These are phyloP conservation scores for Ciconia nigra DNA, from an alignment of 2,797 vertebrate genomes.

Conservation along the genomic window DNA sequence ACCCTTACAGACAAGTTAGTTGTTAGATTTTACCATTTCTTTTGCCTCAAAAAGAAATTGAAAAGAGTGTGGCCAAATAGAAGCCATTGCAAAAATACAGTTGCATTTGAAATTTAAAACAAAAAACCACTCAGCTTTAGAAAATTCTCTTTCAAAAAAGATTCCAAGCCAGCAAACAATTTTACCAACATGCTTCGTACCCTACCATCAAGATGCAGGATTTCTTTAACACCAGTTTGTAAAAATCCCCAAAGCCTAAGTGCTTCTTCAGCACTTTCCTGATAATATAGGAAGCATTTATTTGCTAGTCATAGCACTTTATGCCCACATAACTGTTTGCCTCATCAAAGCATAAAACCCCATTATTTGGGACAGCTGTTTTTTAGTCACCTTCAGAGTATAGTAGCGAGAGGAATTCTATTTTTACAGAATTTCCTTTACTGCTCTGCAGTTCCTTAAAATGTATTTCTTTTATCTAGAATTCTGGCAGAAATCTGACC, in stretches of 20 bases:
- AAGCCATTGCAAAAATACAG: not conserved
- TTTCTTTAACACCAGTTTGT: not conserved
- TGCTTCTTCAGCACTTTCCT: slow-evolving; percentile 4
- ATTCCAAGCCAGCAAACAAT: not conserved
- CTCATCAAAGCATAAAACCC: slow-evolving; percentile 9
- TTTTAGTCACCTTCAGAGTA: not conserved
- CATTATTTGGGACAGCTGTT: not conserved
- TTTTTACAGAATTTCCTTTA: not conserved
- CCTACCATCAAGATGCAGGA: not conserved
- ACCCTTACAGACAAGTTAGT: not conserved
- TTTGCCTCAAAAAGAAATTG: not conserved
- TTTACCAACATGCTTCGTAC: not conserved
- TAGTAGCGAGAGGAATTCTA: not conserved
- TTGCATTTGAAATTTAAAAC: not conserved
- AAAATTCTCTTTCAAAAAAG: not conserved
- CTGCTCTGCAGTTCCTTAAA: not conserved
- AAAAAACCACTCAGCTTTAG: not conserved
- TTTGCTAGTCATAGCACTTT: slow-evolving; percentile 15
- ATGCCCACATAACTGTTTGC: not conserved
- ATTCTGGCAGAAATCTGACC: not conserved
- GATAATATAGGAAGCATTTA: slow-evolving; percentile 4
- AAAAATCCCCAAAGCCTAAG: slow-evolving; percentile 16
- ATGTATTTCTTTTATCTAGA: not conserved
- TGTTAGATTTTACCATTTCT: not conserved
- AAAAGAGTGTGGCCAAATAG: not conserved